phyloP scores from a whole-genome alignment of 2,797 vertebrate genomes.

The Silurus aristotelis region DNA sequence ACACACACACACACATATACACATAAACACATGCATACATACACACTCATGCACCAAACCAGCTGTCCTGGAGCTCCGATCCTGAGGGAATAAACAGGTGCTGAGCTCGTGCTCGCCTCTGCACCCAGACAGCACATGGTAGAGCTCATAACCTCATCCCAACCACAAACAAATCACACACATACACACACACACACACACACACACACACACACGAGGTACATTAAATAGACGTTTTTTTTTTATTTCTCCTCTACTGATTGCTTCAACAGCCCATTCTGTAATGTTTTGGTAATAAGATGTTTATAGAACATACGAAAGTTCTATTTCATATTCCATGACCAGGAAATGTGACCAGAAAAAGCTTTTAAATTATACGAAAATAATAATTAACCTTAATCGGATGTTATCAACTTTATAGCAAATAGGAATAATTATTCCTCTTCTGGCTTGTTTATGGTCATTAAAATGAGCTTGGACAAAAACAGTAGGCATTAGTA shows the following conservation, averaged over 20 bases:
- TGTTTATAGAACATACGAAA: constrained; percentile 8
- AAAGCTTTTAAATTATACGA: too few relatives aligned
- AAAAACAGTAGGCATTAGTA: constrained; percentile 53
- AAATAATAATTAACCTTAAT: neutral
- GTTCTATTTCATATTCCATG: neutral
- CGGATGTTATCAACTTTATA: neutral
- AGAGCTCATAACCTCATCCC: constrained; percentile 59
- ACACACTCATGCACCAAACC: constrained; percentile 60
- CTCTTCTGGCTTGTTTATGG: neutral
- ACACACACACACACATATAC: constrained; percentile 32
- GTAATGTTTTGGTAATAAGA: constrained; percentile 42
- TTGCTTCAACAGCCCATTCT: constrained; percentile 54
- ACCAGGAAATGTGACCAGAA: neutral
- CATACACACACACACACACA: constrained; percentile 31
- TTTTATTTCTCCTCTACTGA: constrained; percentile 55
- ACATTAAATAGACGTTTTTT: constrained; percentile 48
- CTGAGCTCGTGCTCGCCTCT: constrained; percentile 61
- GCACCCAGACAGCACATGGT: constrained; percentile 66
- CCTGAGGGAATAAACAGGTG: constrained; percentile 75
- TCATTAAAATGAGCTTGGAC: neutral
- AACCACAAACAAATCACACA: constrained; percentile 60
- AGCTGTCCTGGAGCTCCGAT: constrained; percentile 73
- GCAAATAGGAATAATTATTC: neutral
- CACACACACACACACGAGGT: constrained; percentile 3
- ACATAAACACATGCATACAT: constrained; percentile 56